A percentile compares a stretch with the other conserved stretches of the same genome.
Evolutionary conservation across 1,140 invertebrate species (phyloP).

Genomic region (Holotrichia oblita): DNA sequence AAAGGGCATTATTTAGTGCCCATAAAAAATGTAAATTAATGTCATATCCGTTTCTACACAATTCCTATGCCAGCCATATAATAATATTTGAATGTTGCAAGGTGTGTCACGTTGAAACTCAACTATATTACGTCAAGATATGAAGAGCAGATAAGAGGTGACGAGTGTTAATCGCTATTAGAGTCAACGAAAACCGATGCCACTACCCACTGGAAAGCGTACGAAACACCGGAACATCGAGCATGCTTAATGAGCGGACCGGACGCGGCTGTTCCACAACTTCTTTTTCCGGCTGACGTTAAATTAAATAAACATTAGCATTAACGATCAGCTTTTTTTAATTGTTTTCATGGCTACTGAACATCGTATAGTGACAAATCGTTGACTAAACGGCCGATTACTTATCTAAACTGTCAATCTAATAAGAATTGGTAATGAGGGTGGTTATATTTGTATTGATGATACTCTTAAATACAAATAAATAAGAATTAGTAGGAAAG

Average conservation of each 20-base stretch:
- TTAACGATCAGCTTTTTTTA: conserved; percentile 41
- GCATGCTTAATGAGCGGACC: conserved; percentile 50
- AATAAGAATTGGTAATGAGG: conserved; percentile 22
- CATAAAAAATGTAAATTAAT: not conserved
- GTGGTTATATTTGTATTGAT: not conserved
- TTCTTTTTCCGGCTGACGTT: conserved; percentile 42
- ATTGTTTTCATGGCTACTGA: conserved; percentile 46
- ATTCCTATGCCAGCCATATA: not conserved
- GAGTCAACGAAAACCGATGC: conserved; percentile 39
- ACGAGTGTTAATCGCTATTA: conserved; percentile 51
- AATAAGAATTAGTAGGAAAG: not conserved
- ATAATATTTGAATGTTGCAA: not conserved
- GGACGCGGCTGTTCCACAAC: conserved; percentile 45
- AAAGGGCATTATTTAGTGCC: not conserved
- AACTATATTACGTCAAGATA: conserved; percentile 20
- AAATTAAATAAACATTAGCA: conserved; percentile 45
- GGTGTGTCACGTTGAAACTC: not conserved
- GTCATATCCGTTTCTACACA: not conserved
- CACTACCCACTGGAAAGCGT: not conserved
- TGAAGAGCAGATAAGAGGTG: conserved; percentile 46
- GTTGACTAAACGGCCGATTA: conserved; percentile 25
- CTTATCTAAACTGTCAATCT: conserved; percentile 29
- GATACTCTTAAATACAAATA: not conserved
- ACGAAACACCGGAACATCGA: conserved; percentile 45
- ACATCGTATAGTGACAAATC: conserved; percentile 37